Evolutionary conservation across 2,113 vertebrate species (phyloP).

Genomic region (Campylomormyrus tamandua): DNA sequence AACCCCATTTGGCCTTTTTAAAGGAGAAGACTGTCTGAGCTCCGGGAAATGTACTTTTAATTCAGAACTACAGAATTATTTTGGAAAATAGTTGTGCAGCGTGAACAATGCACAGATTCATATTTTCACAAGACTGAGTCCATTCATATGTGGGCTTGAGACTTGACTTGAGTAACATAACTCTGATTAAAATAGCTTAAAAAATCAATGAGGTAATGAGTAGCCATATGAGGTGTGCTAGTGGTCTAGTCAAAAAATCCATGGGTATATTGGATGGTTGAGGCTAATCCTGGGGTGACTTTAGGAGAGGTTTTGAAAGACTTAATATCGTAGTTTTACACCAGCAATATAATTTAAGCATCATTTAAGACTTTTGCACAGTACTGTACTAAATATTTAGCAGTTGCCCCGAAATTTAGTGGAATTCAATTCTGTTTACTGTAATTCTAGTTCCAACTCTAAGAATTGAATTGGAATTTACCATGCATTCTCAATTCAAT

Average conservation of each 20-base stretch:
- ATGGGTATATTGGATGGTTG: background rate
- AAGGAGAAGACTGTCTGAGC: background rate
- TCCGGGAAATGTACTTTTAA: background rate
- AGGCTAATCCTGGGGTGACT: background rate
- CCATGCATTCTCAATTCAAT: background rate
- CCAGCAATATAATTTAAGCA: background rate
- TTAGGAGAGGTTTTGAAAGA: background rate
- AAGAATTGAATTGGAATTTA: background rate
- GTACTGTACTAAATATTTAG: background rate
- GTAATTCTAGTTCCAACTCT: background rate
- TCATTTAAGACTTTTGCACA: background rate
- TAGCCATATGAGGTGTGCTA: background rate
- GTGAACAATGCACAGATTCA: background rate
- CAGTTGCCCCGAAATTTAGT: background rate
- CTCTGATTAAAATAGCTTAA: background rate
- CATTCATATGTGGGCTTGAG: background rate
- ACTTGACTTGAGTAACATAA: background rate
- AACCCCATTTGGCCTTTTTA: background rate
- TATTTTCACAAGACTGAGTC: background rate
- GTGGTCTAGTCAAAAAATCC: background rate
- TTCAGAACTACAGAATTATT: background rate
- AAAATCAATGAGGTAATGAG: background rate
- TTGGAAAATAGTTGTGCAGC: background rate
- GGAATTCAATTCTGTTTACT: background rate
- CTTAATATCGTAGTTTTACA: background rate